phyloP scores from a whole-genome alignment of 2,888 invertebrate species.

The Dryadula phaetusa region DNA sequence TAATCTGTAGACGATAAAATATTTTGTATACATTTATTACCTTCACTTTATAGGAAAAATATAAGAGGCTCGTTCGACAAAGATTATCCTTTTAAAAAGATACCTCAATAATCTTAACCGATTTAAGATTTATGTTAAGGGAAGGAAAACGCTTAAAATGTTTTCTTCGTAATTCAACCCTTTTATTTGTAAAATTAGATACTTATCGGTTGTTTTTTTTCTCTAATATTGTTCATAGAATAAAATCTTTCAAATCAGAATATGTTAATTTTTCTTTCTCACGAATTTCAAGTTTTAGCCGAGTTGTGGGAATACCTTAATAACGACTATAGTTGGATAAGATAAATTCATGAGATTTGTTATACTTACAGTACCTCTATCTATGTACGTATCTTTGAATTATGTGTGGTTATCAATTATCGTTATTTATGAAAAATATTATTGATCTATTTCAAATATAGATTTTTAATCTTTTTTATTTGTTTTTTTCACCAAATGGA shows the following conservation, averaged over 20 bases:
- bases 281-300: too few species aligned
- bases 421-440: too few species aligned
- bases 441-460: too few species aligned
- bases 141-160: slow-evolving; percentile 18
- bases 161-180: slow-evolving; percentile 16
- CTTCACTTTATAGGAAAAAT: slow-evolving; percentile 10
- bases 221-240: background rate
- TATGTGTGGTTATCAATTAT: too few species aligned
- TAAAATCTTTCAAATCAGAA: background rate
- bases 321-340: too few species aligned
- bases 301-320: too few species aligned
- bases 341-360: too few species aligned
- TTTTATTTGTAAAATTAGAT: slow-evolving; percentile 25
- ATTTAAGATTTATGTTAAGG: slow-evolving; percentile 29
- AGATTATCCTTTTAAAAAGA: slow-evolving; percentile 24
- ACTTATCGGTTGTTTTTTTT: background rate
- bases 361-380: too few species aligned
- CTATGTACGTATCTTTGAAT: too few species aligned
- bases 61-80: slow-evolving; percentile 3
- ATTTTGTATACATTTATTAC: slow-evolving; percentile 5
- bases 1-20: background rate
- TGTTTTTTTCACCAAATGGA: too few species aligned
- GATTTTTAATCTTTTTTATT: too few species aligned
- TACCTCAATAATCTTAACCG: slow-evolving; percentile 30
- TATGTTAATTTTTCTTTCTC: background rate